Evolutionary conservation across 2,888 invertebrate species (phyloP).

Genomic region (Sinhomidia bicolor): DNA sequence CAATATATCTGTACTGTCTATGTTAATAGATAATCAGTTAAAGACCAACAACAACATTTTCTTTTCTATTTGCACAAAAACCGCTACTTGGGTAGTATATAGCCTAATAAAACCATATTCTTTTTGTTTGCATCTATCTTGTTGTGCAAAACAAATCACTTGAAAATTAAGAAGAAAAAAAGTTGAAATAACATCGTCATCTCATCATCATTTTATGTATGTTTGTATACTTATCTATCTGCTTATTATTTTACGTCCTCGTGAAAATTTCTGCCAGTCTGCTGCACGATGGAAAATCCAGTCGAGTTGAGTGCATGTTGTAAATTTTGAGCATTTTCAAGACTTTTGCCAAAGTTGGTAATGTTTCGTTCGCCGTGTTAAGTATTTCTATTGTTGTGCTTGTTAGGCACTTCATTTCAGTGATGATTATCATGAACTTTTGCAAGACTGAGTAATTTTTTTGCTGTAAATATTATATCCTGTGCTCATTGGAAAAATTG

Average conservation of each 20-base stretch:
- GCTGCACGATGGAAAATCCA: conserved; percentile 20
- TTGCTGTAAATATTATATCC: no score
- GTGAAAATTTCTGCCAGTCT: conserved; percentile 9
- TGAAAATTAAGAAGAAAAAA: conserved; percentile 41
- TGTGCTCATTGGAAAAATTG: no score
- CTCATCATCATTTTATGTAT: conserved; percentile 18
- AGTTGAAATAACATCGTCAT: conserved; percentile 44
- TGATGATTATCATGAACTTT: neutral
- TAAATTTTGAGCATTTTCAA: neutral
- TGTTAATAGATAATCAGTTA: neutral
- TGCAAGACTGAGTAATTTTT: neutral
- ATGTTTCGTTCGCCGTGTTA: neutral
- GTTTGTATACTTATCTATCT: neutral
- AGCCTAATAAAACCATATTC: conserved; percentile 43
- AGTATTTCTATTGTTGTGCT: neutral
- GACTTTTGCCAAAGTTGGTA: conserved; percentile 10
- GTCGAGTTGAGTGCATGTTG: neutral
- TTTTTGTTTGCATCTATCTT: conserved; percentile 6
- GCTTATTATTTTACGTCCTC: neutral
- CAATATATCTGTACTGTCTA: no score
- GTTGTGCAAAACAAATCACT: conserved; percentile 45
- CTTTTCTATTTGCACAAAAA: neutral
- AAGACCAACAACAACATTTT: neutral
- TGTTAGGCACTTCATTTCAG: neutral
- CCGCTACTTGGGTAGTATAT: no score